A percentile compares a stretch with the other conserved stretches of the same genome.
These are phyloP conservation scores for Takifugu rubripes DNA, from an alignment of 2,797 vertebrate species.

Conservation along the genomic window DNA sequence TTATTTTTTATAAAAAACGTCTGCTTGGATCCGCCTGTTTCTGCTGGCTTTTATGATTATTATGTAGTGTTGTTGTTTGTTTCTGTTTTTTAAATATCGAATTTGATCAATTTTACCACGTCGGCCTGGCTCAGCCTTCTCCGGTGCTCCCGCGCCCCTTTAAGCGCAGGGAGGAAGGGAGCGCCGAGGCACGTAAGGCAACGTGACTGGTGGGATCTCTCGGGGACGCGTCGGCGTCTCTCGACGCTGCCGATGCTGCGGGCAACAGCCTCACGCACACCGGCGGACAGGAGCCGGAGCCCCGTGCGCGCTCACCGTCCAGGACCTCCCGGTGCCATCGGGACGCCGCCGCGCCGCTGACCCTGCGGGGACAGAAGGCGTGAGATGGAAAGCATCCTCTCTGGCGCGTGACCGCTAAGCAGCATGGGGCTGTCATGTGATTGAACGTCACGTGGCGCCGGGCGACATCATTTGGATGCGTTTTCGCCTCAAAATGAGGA, in stretches of 20 bases:
- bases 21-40: too few species aligned
- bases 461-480: constrained; percentile 1
- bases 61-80: too few species aligned
- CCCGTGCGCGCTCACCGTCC: constrained; percentile 19
- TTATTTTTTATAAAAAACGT: neutral
- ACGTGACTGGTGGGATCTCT: constrained; percentile 60
- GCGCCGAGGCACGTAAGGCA: constrained; percentile 61
- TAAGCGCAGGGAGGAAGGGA: constrained; percentile 31
- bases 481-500: neutral
- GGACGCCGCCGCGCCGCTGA: constrained; percentile 15
- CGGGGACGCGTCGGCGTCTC: constrained; percentile 37
- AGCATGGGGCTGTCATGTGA: neutral
- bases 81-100: too few species aligned
- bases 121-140: too few species aligned
- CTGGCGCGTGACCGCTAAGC: constrained; percentile 1
- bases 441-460: constrained; percentile 14
- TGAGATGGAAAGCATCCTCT: constrained; percentile 11
- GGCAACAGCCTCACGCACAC: constrained; percentile 35
- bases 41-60: too few species aligned
- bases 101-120: too few species aligned
- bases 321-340: neutral
- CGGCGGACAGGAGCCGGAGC: constrained; percentile 22
- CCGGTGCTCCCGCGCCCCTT: constrained; percentile 15
- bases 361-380: neutral
- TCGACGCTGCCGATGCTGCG: constrained; percentile 48